Base-by-base conservation (phyloP, 2,888 invertebrate genomes). In the Eupithecia subfuscata region DNA sequence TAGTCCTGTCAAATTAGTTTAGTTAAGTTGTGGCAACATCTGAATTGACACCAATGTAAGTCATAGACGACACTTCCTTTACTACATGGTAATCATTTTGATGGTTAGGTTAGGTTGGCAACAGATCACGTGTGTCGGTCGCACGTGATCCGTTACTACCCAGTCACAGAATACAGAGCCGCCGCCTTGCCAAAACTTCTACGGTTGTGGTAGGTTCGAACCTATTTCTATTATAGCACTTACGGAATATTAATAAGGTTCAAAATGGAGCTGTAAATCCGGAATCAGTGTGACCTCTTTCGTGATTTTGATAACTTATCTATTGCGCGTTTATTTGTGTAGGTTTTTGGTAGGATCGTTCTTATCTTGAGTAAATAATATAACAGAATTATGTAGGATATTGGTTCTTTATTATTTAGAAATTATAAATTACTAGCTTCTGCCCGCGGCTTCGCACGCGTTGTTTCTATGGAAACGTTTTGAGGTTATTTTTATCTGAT, bases 191-290 rank as follows among this genome's bases (percentile, higher is more conserved):
- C 43, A 40, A 40, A 67, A 68, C 22, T 40, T 40, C 11, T 12
- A 40, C 68, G 16, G 68, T 68, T 68, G 68, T 40, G 68, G 68
- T 68, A 68, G 68, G 68, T 45, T 68, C 43, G 40, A 67, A 67
- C 43, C 22, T 22, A 40, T 18, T 68, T 68, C 68, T 40, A n/a
- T 12, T 43, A 68, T 40, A 43, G 22, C 43, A 67, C 40, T 65
- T 22, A 43, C 16, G 43, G 68, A 68, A 45, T 68, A 68, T 68
- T 43, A 25, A 68, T 68, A 68, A 43, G 68, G 68, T 68, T 43
- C 22, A 45, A 22, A 68, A 25, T 68, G 25, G 68, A 68, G 43
- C 40, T 25, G 14, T 67, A 43, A 68, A 22, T n/a, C 12, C 18
- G 30, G 16, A 18, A 9, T 18, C 30, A 34, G 64, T 14, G 14